Evolutionary conservation across 2,113 vertebrate species (phyloP).

Genomic region (Ptilonorhynchus violaceus): DNA sequence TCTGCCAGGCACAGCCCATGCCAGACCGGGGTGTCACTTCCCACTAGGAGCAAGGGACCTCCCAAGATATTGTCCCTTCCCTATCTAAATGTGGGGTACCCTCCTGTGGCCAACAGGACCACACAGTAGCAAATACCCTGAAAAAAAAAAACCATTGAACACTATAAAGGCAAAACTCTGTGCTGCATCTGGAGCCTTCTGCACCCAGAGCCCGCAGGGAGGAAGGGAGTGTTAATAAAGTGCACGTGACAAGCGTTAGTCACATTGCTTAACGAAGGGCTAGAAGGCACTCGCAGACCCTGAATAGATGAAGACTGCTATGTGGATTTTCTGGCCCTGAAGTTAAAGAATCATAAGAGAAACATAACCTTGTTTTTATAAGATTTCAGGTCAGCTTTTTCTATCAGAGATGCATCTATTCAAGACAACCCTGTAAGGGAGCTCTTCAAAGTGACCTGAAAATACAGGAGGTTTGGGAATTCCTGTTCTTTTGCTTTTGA

Average conservation of each 20-base stretch:
- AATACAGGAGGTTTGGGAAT: neutral
- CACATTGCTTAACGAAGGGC: neutral
- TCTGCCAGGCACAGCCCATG: neutral
- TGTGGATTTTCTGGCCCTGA: slow-evolving; percentile 3
- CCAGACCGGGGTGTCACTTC: neutral
- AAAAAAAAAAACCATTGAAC: neutral
- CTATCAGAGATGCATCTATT: neutral
- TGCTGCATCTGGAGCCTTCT: neutral
- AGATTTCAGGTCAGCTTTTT: slow-evolving; percentile 28
- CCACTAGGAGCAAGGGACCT: neutral
- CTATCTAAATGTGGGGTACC: neutral
- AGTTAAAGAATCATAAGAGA: neutral
- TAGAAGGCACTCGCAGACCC: neutral
- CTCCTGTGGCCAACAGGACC: neutral
- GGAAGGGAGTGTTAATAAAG: neutral
- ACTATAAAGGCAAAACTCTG: neutral
- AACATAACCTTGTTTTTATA: neutral
- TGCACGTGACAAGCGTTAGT: neutral
- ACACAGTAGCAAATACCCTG: neutral
- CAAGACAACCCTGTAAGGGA: neutral
- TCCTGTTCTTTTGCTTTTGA: neutral
- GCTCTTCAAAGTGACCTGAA: neutral
- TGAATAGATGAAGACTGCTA: neutral
- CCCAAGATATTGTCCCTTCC: neutral
- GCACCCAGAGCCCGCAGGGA: neutral